Conservation (phyloP, 2,113 vertebrate species). For the Ahaetulla prasina region DNA sequence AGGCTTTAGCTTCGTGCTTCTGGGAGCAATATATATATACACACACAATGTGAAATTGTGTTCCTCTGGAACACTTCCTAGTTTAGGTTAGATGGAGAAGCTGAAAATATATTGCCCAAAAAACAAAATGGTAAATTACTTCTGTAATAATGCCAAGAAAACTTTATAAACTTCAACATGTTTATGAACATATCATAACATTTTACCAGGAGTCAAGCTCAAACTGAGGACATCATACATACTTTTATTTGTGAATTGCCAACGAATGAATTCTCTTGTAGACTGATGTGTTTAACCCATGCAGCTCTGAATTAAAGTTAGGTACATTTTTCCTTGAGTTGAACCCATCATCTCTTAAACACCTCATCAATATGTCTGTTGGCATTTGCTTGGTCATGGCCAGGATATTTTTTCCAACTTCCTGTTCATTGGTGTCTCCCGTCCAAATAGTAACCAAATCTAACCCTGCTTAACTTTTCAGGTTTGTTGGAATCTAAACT, state of each 20-base stretch:
- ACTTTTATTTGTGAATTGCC: neutral
- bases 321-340: neutral
- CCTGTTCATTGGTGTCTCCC: neutral
- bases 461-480: neutral
- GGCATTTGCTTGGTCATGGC: neutral
- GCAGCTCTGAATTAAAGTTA: neutral
- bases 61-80: neutral
- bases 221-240: neutral
- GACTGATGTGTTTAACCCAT: neutral
- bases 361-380: neutral
- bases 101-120: neutral
- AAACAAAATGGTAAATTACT: neutral
- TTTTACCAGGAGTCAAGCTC: neutral
- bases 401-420: neutral
- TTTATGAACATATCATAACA: neutral
- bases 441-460: neutral
- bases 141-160: neutral
- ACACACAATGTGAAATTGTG: neutral
- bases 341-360: neutral
- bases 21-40: too few relatives aligned
- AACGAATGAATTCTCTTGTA: neutral
- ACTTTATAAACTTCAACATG: neutral
- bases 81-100: neutral
- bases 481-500: neutral
- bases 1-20: too few relatives aligned